A percentile compares a stretch with the other conserved stretches of the same genome.
Conservation (phyloP, 1,140 invertebrate genomes). For the Drosophila ogumai region DNA sequence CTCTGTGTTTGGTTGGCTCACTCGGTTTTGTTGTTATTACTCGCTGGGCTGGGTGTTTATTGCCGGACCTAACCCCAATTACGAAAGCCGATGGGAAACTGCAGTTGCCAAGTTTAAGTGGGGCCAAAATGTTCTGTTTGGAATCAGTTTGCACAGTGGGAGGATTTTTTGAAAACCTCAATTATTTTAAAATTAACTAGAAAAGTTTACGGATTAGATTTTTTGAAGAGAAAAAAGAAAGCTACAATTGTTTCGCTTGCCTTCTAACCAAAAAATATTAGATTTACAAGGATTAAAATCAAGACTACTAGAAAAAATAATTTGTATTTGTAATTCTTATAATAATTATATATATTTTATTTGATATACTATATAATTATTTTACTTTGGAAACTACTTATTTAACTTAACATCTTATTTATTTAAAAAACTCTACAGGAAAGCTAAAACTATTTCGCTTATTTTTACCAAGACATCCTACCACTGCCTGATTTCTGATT, state of each 20-base stretch:
- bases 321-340: too few relatives aligned
- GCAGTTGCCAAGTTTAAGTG: constrained; percentile 31
- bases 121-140: constrained; percentile 12
- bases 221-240: background rate
- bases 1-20: constrained; percentile 29
- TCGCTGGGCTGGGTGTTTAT: constrained; percentile 33
- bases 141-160: constrained; percentile 44
- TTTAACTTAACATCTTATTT: background rate
- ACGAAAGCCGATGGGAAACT: constrained; percentile 40
- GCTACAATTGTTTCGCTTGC: background rate
- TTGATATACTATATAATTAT: too few relatives aligned
- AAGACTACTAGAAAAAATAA: too few relatives aligned
- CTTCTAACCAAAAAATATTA: background rate
- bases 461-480: background rate
- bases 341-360: too few relatives aligned
- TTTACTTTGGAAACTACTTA: too few relatives aligned
- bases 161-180: background rate
- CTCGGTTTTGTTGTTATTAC: constrained; percentile 37
- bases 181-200: background rate
- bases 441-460: background rate
- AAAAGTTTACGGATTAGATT: background rate
- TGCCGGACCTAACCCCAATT: constrained; percentile 63
- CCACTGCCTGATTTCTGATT: constrained; percentile 5
- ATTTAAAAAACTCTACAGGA: background rate
- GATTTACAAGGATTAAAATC: too few relatives aligned